Evolutionary conservation across 1,140 invertebrate genomes (phyloP), one percentile per base, ranked within the genome.

Genomic region (Meloidogyne hapla): DNA sequence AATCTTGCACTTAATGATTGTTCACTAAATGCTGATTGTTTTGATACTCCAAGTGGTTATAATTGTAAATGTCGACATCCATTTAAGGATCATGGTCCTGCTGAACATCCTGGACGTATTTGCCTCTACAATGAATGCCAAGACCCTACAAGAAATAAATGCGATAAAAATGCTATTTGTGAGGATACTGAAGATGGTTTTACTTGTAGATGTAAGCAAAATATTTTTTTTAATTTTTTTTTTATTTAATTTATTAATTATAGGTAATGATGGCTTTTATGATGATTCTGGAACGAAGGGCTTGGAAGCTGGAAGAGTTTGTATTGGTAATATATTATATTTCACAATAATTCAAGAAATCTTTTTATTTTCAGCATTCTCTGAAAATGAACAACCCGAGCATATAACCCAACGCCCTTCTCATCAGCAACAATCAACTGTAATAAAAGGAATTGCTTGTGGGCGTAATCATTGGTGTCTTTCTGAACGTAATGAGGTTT

Each of bases 1-100:
- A 91, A 92, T 0, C 86, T 91, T 9, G 93, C 96, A 70, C 87
- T 95, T 10, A 93, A 98, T 85, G 95, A 98, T 87, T 98, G 95
- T 83, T 92, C 93, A 81, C 89, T 91, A 13, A 90, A 92, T 68
- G 94, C 89, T 0, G 90, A 89, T 1, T 98, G 95, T 88, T 91
- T 91, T 26, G 98, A 98, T 86, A 91, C 91, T 0, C 94, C 93
- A 90, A 95, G 95, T 15, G 92, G 92, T 9, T 98, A 94, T 84
- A 91, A 90, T 61, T 98, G 95, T 82, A 89, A 89, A 5, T 98
- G 95, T 84, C 91, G 91, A 6, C 87, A 91, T 10, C 94, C 94
- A 5, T 92, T 92, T 26, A 91, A 86, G 66, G 88, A 89, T 68
- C 84, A 84, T 74, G 83, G 74, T 45, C 88, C 91, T 91, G 13